These are phyloP conservation scores for Dysidea cf. avara DNA, from an alignment of 37 sponge, comb jelly and placozoan genomes.

Conservation along the genomic window DNA sequence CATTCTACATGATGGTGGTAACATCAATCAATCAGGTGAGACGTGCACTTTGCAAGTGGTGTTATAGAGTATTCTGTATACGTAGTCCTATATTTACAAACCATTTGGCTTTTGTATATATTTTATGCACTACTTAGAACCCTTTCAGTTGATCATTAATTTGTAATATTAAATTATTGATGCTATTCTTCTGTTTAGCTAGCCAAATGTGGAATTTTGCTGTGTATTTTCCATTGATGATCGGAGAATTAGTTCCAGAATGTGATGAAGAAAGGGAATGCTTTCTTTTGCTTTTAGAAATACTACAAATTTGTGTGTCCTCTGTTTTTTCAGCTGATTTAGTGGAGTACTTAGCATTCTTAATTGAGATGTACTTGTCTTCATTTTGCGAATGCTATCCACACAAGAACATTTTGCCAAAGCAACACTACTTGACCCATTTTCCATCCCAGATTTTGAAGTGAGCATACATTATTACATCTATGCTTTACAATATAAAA, in stretches of 20 bases:
- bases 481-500: not conserved
- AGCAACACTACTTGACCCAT: slow-evolving; percentile 35
- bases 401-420: not conserved
- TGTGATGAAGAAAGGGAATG: slow-evolving; percentile 29
- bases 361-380: slow-evolving; percentile 14
- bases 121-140: not conserved
- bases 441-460: slow-evolving; percentile 11
- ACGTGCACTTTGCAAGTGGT: not conserved
- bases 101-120: not conserved
- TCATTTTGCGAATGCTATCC: slow-evolving; percentile 24
- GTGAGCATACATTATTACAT: slow-evolving; percentile 10
- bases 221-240: slow-evolving; percentile 9
- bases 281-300: slow-evolving; percentile 32
- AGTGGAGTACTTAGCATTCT: slow-evolving; percentile 10
- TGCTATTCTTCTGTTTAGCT: slow-evolving; percentile 2
- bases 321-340: not conserved
- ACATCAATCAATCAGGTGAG: slow-evolving; percentile 2
- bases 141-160: not conserved
- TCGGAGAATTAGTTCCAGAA: slow-evolving; percentile 22
- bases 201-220: slow-evolving; percentile 29
- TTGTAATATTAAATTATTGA: not conserved
- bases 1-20: no score
- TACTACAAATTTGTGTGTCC: slow-evolving; percentile 5
- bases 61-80: not conserved
- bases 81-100: not conserved